Conservation (phyloP, 2,113 vertebrate genomes). For the Heterotilapia buettikoferi region DNA sequence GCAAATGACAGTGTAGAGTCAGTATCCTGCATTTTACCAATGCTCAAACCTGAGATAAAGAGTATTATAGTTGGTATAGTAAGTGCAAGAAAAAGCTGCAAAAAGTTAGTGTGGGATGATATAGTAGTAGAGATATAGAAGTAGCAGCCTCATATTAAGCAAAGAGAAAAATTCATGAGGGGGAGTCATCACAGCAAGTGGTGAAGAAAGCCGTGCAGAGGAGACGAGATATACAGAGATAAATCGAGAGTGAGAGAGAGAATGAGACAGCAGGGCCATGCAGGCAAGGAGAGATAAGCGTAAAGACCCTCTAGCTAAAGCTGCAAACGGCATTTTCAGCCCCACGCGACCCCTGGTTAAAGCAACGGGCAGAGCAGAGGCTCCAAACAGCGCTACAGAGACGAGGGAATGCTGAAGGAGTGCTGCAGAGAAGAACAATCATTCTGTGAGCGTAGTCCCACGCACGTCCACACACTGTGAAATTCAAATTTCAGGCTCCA, state of each 20-base stretch:
- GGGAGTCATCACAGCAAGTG: neutral
- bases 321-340: neutral
- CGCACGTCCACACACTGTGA: neutral
- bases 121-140: neutral
- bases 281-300: conserved; percentile 9
- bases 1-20: neutral
- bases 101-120: neutral
- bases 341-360: neutral
- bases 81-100: neutral
- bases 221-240: neutral
- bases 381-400: neutral
- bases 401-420: neutral
- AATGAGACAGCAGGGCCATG: neutral
- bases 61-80: neutral
- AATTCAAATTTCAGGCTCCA: neutral
- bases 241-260: neutral
- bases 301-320: conserved; percentile 11
- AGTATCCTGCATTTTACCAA: neutral
- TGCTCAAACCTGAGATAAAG: neutral
- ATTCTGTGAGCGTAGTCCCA: neutral
- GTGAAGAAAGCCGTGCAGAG: neutral
- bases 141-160: neutral
- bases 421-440: conserved; percentile 2
- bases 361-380: neutral
- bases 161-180: conserved; percentile 37